Base-by-base conservation (phyloP, 2,888 invertebrate genomes). In the Syrista parreyssii region DNA sequence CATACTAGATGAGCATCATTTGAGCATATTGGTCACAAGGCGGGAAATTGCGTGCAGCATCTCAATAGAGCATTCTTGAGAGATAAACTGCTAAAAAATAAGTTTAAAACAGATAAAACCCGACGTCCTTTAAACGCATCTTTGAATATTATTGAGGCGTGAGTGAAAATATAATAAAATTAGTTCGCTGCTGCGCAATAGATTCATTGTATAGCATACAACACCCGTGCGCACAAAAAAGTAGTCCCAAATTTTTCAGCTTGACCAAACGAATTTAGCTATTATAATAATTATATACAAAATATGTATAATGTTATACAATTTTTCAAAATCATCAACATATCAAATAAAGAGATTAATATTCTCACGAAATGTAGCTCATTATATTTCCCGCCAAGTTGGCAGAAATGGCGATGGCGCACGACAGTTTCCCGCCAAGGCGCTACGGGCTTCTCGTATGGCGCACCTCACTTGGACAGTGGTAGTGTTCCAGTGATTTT, bases 341-440 rank as follows among this genome's bases (percentile, higher is more conserved):
- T 23, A 55, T 55, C 23, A 55, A 55, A 55, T 23, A 6, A 55
- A 1, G 23, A 23, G 23, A 1, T 55, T 23, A 23, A 6, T 23
- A 40, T 55, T 55, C 6, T 55, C 23, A 55, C 40, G 23, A 9
- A 6, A 55, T 23, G 23, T 55, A 15, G 40, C 23, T 55, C 40
- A 75, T 34, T 78, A 36, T 75, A 75, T 78, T 75, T 78, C 78
- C 78, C 78, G 78, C 78, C 76, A 78, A 78, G 68, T 78, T 76
- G 76, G 75, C 88, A 88, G 88, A 89, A 78, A 88, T 88, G 89
- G 89, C 88, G 85, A 82, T 84, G 80, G 83, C 81, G 40, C 40
- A 23, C 78, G 78, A 77, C 80, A 81, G 86, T 88, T 88, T 89
- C 89, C 89, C 89, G 89, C 89, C 89, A 89, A 89, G 87, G 84